Evolutionary conservation across 2,113 vertebrate species (phyloP).

Genomic region (Cygnus atratus): DNA sequence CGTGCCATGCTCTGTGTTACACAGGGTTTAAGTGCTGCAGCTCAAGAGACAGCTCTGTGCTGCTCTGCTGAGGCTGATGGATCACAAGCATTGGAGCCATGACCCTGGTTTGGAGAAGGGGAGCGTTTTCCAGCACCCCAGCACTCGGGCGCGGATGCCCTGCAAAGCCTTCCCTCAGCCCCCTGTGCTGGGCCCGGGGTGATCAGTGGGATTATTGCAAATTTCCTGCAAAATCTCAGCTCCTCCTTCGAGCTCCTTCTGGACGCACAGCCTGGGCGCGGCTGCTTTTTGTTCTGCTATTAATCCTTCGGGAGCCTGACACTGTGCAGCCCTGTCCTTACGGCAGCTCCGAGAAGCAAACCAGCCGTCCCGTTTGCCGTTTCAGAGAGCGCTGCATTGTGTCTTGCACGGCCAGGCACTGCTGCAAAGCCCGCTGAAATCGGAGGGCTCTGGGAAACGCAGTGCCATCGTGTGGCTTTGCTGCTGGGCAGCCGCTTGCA

Average conservation of each 20-base stretch:
- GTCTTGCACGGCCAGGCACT: not conserved
- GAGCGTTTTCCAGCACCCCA: not conserved
- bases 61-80: not conserved
- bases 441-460: not conserved
- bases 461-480: slow-evolving; percentile 32
- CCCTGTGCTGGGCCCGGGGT: not conserved
- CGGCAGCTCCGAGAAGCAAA: not conserved
- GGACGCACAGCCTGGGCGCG: fast-evolving
- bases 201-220: fast-evolving
- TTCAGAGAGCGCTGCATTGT: fast-evolving
- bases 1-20: not conserved
- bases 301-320: not conserved
- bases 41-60: fast-evolving
- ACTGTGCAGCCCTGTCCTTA: not conserved
- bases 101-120: not conserved
- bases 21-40: not conserved
- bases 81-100: not conserved
- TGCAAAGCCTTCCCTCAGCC: not conserved
- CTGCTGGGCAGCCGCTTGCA: not conserved
- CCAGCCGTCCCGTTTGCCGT: not conserved
- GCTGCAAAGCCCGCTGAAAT: not conserved
- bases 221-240: not conserved
- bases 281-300: no score
- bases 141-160: fast-evolving
- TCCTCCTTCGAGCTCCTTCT: not conserved